Percentiles rank a stretch among this genome's conserved stretches.
phyloP scores from a whole-genome alignment of 2,113 vertebrate genomes.

The Gnathonemus longibarbis region DNA sequence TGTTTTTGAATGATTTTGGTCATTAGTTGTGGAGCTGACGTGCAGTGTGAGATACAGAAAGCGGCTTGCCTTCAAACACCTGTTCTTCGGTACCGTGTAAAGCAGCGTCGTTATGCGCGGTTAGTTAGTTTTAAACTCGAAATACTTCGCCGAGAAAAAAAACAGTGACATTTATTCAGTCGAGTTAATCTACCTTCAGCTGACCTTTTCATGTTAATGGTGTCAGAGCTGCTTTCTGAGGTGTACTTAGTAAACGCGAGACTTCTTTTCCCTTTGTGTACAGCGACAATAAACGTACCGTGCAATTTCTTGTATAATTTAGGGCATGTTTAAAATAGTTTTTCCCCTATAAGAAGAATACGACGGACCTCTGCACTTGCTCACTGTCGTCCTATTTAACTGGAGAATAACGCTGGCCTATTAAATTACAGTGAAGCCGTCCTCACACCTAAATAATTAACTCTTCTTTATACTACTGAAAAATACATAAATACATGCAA shows the following conservation, averaged over 20 bases:
- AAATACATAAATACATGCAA: not conserved
- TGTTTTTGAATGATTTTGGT: not conserved
- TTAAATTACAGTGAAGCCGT: not conserved
- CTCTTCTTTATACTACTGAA: not conserved
- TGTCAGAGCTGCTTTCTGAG: not conserved
- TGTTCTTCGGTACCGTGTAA: conserved; percentile 47
- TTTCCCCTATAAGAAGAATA: not conserved
- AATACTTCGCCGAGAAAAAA: conserved; percentile 45
- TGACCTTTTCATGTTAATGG: conserved; percentile 7
- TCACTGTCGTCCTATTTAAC: not conserved
- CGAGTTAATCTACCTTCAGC: not conserved
- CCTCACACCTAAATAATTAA: not conserved
- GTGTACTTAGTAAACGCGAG: not conserved
- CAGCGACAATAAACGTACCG: not conserved
- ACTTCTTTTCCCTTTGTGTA: not conserved
- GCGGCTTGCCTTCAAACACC: conserved; percentile 37
- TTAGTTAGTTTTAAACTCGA: not conserved
- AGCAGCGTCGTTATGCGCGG: conserved; percentile 51
- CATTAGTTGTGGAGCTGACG: not conserved
- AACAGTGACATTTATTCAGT: not conserved
- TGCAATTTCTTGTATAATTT: not conserved
- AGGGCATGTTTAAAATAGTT: not conserved
- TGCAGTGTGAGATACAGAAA: not conserved
- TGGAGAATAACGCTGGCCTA: not conserved
- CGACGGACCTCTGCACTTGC: not conserved